These are phyloP conservation scores for Camponotus fellah DNA, from an alignment of 2,888 invertebrate genomes.

Conservation along the genomic window DNA sequence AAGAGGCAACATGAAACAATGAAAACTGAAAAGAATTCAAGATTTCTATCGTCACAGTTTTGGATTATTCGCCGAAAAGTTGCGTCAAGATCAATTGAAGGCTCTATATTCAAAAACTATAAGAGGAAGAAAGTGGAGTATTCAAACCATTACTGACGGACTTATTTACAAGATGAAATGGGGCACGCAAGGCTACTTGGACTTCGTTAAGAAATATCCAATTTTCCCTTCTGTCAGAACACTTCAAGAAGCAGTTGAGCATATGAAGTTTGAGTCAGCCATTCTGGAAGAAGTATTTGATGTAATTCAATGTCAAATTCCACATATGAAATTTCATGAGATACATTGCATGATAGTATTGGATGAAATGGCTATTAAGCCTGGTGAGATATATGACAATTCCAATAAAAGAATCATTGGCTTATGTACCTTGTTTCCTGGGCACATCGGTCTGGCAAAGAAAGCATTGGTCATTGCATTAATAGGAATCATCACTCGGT, in stretches of 20 bases:
- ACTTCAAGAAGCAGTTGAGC: not conserved
- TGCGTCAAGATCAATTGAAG: conserved; percentile 5
- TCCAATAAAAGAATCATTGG: not conserved
- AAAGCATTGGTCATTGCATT: not conserved
- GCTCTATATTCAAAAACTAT: not conserved
- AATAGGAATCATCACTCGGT: not conserved
- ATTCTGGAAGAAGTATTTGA: conserved; percentile 6
- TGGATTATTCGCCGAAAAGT: not conserved
- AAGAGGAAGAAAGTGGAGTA: not conserved
- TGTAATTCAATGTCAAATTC: not conserved
- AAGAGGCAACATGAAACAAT: not conserved
- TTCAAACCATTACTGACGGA: not conserved
- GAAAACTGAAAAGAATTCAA: not conserved
- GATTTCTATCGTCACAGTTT: not conserved
- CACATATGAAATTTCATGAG: not conserved
- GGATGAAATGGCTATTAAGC: conserved; percentile 3
- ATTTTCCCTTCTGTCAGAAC: conserved; percentile 6
- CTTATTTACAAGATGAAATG: conserved; percentile 10
- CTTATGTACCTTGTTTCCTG: not conserved
- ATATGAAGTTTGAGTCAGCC: not conserved
- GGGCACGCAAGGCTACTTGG: not conserved
- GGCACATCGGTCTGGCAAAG: not conserved
- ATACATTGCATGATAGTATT: not conserved
- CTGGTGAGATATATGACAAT: not conserved
- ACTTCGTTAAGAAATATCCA: not conserved